Evolutionary conservation across 2,888 invertebrate genomes (phyloP).

Genomic region (Taenaris catops): DNA sequence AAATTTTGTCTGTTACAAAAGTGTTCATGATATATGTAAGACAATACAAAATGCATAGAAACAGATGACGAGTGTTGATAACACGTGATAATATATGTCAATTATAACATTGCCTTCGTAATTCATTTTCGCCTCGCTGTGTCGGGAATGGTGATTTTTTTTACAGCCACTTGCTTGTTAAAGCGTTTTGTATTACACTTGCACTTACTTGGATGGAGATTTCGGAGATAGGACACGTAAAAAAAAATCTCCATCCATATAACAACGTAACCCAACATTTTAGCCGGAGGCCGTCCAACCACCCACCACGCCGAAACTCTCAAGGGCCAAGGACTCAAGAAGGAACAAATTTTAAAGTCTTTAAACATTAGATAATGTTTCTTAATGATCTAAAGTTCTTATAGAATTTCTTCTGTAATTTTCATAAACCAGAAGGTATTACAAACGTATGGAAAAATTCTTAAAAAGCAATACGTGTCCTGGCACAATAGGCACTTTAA

Average conservation of each 20-base stretch:
- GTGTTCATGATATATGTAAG: too few relatives aligned
- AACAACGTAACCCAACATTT: slow-evolving; percentile 7
- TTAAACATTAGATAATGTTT: too few relatives aligned
- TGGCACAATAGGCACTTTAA: too few relatives aligned
- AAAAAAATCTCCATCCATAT: slow-evolving; percentile 12
- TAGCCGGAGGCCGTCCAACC: slow-evolving; percentile 23
- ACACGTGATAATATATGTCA: too few relatives aligned
- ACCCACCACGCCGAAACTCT: slow-evolving; percentile 28
- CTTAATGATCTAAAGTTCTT: too few relatives aligned
- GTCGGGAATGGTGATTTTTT: neutral
- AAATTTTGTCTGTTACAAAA: slow-evolving; percentile 34
- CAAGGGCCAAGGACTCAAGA: slow-evolving; percentile 29
- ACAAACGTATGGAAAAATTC: too few relatives aligned
- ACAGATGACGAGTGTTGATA: too few relatives aligned
- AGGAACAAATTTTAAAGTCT: too few relatives aligned
- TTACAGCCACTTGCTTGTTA: too few relatives aligned
- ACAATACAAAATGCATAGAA: slow-evolving; percentile 25
- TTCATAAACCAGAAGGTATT: too few relatives aligned
- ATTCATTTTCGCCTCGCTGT: slow-evolving; percentile 45
- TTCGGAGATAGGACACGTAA: neutral
- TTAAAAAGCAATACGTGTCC: too few relatives aligned
- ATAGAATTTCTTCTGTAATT: too few relatives aligned
- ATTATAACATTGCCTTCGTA: slow-evolving; percentile 1
- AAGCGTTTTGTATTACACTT: slow-evolving; percentile 13
- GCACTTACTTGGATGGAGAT: slow-evolving; percentile 4